phyloP scores from a whole-genome alignment of 2,113 vertebrate genomes.

The Phainopepla nitens region DNA sequence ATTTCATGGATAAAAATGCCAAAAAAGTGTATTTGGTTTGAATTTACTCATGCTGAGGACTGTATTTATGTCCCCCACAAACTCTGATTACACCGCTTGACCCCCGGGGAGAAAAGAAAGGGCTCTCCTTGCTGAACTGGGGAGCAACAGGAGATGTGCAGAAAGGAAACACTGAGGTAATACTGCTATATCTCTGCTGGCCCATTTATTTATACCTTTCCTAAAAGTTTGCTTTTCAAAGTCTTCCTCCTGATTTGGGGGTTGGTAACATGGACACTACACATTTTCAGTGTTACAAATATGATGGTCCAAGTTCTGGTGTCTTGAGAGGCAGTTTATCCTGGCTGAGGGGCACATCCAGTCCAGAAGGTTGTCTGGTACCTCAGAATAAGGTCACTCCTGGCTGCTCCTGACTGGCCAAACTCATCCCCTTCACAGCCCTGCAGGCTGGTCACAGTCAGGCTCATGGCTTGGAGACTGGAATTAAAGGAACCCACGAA shows the following conservation, averaged over 20 bases:
- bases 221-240: not conserved
- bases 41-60: not conserved
- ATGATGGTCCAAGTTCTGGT: not conserved
- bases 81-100: fast-evolving
- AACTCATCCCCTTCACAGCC: not conserved
- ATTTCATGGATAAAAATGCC: not conserved
- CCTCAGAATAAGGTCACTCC: not conserved
- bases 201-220: not conserved
- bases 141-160: not conserved
- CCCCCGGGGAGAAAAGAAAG: not conserved
- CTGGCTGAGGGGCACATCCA: not conserved
- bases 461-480: not conserved
- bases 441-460: not conserved
- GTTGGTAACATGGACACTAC: fast-evolving
- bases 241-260: not conserved
- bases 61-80: not conserved
- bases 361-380: not conserved
- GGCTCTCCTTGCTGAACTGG: fast-evolving
- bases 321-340: not conserved
- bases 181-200: not conserved
- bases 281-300: not conserved
- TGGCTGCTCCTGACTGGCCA: not conserved
- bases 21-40: not conserved
- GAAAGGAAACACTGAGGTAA: not conserved
- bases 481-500: not conserved